Percentiles rank a stretch among this genome's conserved stretches.
phyloP scores from a whole-genome alignment of 92 coral and sea anemone genomes.

The Ricordea florida region DNA sequence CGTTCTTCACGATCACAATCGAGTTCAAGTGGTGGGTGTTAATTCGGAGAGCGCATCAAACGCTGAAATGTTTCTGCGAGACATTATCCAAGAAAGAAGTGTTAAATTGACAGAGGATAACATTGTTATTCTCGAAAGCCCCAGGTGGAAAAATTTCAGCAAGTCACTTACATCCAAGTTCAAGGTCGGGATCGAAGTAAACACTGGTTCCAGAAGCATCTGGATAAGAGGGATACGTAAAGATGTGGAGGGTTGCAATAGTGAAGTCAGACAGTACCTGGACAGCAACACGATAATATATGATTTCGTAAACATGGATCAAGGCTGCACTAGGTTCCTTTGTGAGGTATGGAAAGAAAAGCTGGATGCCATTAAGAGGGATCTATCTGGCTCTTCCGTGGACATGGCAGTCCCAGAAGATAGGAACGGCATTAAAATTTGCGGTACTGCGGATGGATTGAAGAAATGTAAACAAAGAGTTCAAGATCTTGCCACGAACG shows the following conservation, averaged over 20 bases:
- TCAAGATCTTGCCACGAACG: neutral
- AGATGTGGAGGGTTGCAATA: constrained; percentile 24
- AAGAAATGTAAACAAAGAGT: constrained; percentile 5
- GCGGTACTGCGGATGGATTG: constrained; percentile 74
- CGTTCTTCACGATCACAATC: too few relatives aligned
- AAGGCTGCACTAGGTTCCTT: constrained; percentile 40
- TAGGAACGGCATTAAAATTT: constrained; percentile 16
- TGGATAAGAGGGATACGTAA: constrained; percentile 58
- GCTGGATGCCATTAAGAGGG: constrained; percentile 22
- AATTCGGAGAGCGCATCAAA: constrained; percentile 25
- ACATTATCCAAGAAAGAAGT: constrained; percentile 36
- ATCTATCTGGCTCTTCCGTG: constrained; percentile 15
- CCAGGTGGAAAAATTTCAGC: constrained; percentile 42
- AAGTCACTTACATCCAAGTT: neutral
- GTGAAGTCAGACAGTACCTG: constrained; percentile 33
- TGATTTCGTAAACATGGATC: neutral
- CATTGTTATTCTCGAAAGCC: constrained; percentile 20
- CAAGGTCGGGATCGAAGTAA: neutral
- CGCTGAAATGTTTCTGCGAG: constrained; percentile 37
- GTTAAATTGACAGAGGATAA: constrained; percentile 41
- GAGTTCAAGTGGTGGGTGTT: constrained; percentile 33
- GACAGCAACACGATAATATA: constrained; percentile 62
- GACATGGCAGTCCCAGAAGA: constrained; percentile 7
- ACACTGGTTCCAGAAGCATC: constrained; percentile 9
- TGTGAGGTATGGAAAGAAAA: constrained; percentile 13